phyloP scores from a whole-genome alignment of 1,140 invertebrate species.

The Drosophila albomicans region DNA sequence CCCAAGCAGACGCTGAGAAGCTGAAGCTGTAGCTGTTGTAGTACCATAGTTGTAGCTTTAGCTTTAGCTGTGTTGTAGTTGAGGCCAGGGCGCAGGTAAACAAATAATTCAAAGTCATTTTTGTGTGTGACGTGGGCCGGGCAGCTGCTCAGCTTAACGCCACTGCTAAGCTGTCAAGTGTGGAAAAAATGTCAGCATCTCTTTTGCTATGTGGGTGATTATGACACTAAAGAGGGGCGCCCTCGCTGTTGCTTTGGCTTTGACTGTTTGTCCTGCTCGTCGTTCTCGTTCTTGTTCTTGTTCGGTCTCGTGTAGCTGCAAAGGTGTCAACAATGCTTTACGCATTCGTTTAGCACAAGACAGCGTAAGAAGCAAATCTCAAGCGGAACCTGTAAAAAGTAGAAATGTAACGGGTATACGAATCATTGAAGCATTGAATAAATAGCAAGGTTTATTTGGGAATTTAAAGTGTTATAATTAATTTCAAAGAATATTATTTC shows the following conservation, averaged over 20 bases:
- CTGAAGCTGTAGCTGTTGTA: background rate
- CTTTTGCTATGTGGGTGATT: conserved; percentile 54
- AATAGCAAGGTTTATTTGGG: too few species aligned
- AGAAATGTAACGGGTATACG: background rate
- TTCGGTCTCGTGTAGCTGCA: conserved; percentile 1
- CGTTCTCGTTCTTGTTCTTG: too few species aligned
- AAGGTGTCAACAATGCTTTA: conserved; percentile 52
- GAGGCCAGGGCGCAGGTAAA: conserved; percentile 58
- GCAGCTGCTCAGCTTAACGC: conserved; percentile 62
- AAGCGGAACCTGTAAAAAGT: background rate
- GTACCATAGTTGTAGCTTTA: background rate
- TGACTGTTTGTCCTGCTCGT: background rate
- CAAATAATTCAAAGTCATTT: conserved; percentile 84
- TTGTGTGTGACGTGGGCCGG: conserved; percentile 65
- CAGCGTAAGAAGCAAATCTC: conserved; percentile 25
- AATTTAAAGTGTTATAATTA: too few species aligned
- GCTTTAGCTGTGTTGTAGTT: conserved; percentile 17
- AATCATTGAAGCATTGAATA: background rate
- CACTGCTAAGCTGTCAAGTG: conserved; percentile 47
- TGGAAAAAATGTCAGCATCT: conserved; percentile 52
- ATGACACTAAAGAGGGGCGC: conserved; percentile 78
- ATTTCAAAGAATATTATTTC: too few species aligned
- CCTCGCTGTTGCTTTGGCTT: conserved; percentile 18
- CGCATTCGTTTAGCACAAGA: conserved; percentile 35
- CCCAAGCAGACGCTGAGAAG: background rate